These are phyloP conservation scores for Cichlasoma orientale DNA, from an alignment of 2,797 vertebrate genomes.

Conservation along the genomic window DNA sequence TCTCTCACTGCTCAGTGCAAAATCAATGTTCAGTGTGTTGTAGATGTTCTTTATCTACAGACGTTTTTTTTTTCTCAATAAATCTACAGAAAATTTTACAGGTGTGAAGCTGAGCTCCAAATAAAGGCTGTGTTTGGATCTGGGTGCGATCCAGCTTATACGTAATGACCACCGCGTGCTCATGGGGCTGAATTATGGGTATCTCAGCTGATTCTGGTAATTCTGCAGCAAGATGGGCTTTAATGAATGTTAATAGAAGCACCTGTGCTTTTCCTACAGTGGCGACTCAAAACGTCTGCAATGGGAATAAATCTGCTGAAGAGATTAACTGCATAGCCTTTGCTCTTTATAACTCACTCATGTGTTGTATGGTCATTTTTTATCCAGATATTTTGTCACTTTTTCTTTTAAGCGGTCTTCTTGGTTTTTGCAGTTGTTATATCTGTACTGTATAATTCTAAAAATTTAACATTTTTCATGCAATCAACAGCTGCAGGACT, in stretches of 20 bases:
- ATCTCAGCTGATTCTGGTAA: background rate
- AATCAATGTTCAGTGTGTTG: background rate
- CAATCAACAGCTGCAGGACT: accelerated
- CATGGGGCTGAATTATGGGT: background rate
- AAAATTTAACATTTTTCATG: background rate
- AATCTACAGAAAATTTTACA: background rate
- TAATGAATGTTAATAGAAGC: background rate
- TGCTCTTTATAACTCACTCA: background rate
- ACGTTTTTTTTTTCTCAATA: background rate
- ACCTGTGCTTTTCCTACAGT: background rate
- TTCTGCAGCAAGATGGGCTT: background rate
- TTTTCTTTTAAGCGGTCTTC: background rate
- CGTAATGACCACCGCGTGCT: background rate
- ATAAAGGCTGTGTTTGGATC: background rate
- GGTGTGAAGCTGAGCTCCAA: background rate
- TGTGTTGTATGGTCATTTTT: background rate
- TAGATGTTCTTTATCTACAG: background rate
- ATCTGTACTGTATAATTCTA: background rate
- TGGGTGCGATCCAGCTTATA: background rate
- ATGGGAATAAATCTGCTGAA: background rate
- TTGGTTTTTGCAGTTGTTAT: background rate
- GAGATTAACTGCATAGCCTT: background rate
- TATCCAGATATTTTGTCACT: background rate
- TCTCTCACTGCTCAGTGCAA: too few species aligned
- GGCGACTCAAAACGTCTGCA: background rate